Percentiles rank a stretch among this genome's conserved stretches.
Evolutionary conservation across 2,888 invertebrate species (phyloP).

Genomic region (Carterocephalus palaemon): DNA sequence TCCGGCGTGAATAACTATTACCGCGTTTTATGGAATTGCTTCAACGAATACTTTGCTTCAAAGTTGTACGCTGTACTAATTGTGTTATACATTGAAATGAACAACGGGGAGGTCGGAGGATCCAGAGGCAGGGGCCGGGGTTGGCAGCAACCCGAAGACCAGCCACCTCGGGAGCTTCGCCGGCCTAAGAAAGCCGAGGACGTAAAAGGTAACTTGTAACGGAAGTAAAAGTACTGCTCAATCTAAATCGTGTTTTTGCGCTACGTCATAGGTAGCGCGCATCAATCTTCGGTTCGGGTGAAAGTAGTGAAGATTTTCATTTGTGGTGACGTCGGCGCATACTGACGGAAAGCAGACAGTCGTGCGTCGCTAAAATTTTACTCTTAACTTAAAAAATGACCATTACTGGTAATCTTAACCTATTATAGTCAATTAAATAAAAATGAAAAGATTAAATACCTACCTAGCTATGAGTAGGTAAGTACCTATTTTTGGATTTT

Average conservation of each 20-base stretch:
- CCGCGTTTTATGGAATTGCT: conserved; percentile 59
- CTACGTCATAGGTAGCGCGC: conserved; percentile 41
- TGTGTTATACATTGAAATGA: conserved; percentile 57
- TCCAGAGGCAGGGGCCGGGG: conserved; percentile 74
- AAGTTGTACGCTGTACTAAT: conserved; percentile 40
- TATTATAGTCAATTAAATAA: not conserved
- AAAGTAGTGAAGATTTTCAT: conserved; percentile 69
- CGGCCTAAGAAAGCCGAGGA: conserved; percentile 62
- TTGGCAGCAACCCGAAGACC: conserved; percentile 70
- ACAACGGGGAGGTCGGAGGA: conserved; percentile 75
- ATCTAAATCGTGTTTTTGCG: not conserved
- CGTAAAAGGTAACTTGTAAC: conserved; percentile 49
- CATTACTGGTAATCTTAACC: not conserved
- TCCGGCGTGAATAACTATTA: conserved; percentile 30
- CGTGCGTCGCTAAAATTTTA: conserved; percentile 13
- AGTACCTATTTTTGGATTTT: not conserved
- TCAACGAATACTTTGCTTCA: conserved; percentile 41
- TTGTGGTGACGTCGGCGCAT: conserved; percentile 66
- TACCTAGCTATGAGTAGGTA: not conserved
- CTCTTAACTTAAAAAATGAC: not conserved
- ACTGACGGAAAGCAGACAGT: conserved; percentile 53
- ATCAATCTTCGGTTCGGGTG: conserved; percentile 65
- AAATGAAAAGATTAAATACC: not conserved
- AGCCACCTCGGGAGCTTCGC: conserved; percentile 65
- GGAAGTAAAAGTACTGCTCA: conserved; percentile 7